Percentiles rank a stretch among this genome's conserved stretches.
phyloP scores from a whole-genome alignment of 2,797 vertebrate genomes.

The Gambusia yucatana region DNA sequence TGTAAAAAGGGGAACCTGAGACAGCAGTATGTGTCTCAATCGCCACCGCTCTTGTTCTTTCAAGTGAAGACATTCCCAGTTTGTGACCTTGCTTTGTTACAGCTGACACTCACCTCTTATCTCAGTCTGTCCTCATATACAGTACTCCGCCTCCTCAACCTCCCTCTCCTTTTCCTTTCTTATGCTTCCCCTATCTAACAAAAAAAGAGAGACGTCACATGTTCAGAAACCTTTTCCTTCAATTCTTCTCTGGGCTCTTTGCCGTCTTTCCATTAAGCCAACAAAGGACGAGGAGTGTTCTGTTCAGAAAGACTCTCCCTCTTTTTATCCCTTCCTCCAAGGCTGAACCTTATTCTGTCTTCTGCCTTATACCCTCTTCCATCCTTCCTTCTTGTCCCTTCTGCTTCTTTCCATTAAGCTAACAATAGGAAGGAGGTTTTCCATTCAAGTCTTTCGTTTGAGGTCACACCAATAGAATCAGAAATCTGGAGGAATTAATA shows the following conservation, averaged over 20 bases:
- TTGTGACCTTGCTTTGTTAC: slow-evolving; percentile 79
- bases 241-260: slow-evolving; percentile 51
- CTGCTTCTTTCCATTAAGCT: slow-evolving; percentile 67
- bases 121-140: slow-evolving; percentile 62
- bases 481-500: slow-evolving; percentile 25
- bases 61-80: slow-evolving; percentile 72
- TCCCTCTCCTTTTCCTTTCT: slow-evolving; percentile 41
- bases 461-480: slow-evolving; percentile 70
- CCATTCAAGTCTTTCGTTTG: slow-evolving; percentile 69
- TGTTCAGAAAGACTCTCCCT: slow-evolving; percentile 37
- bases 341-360: slow-evolving; percentile 58
- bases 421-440: slow-evolving; percentile 66
- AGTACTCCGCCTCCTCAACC: slow-evolving; percentile 61
- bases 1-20: slow-evolving; percentile 18
- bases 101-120: slow-evolving; percentile 76
- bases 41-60: slow-evolving; percentile 60
- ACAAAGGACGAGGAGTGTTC: slow-evolving; percentile 64
- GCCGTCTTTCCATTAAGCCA: slow-evolving; percentile 72
- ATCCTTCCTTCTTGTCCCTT: slow-evolving; percentile 50
- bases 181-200: slow-evolving; percentile 62
- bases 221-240: slow-evolving; percentile 61
- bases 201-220: slow-evolving; percentile 60
- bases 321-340: slow-evolving; percentile 46
- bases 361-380: slow-evolving; percentile 49
- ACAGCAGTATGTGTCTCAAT: slow-evolving; percentile 52